A percentile compares a stretch with the other conserved stretches of the same genome.
These are phyloP conservation scores for Chironomus riparius DNA, from an alignment of 2,888 invertebrate genomes.

Conservation along the genomic window DNA sequence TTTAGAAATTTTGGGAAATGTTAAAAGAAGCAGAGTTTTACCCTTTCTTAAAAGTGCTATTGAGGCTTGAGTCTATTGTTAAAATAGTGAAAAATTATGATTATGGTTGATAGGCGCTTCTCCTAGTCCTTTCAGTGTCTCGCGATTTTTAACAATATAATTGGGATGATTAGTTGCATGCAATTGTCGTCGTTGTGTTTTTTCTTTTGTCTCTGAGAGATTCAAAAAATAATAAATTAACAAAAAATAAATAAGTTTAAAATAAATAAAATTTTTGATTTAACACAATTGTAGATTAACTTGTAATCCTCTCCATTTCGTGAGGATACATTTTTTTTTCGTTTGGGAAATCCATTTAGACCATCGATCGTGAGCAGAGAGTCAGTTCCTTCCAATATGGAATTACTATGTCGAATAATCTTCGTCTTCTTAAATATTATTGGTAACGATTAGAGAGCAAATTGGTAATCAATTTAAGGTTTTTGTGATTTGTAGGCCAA, in stretches of 20 bases:
- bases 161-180: conserved; percentile 32
- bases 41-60: too few species aligned
- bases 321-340: neutral
- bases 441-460: conserved; percentile 7
- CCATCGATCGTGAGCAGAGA: conserved; percentile 19
- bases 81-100: too few species aligned
- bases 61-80: too few species aligned
- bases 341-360: neutral
- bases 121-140: conserved; percentile 32
- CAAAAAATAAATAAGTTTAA: conserved; percentile 35
- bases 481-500: conserved; percentile 72
- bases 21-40: too few species aligned
- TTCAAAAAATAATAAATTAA: conserved; percentile 31
- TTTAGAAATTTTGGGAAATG: too few species aligned
- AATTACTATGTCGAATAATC: conserved; percentile 28
- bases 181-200: neutral
- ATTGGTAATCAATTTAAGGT: conserved; percentile 40
- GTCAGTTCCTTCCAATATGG: conserved; percentile 25
- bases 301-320: neutral
- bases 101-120: too few species aligned
- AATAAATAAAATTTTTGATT: conserved; percentile 23
- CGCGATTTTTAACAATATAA: conserved; percentile 32
- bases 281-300: conserved; percentile 11
- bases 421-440: conserved; percentile 27
- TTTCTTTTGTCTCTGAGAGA: neutral